Conservation (phyloP, 2,797 vertebrate species). For the Acestrorhynchus altus region DNA sequence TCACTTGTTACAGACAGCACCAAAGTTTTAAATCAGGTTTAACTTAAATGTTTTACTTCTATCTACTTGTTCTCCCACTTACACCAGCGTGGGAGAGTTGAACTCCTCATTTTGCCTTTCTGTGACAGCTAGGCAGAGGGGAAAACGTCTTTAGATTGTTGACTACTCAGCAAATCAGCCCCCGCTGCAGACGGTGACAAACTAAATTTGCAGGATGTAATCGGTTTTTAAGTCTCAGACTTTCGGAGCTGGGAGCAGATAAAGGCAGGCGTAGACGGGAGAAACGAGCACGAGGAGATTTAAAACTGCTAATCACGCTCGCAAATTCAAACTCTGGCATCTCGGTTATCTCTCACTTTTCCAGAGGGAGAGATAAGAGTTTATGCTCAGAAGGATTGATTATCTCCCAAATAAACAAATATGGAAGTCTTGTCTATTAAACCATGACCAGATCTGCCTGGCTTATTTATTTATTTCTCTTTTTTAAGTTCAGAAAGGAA, state of each 20-base stretch:
- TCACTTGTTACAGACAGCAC: neutral
- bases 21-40: slow-evolving; percentile 1
- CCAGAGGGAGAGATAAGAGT: slow-evolving; percentile 71
- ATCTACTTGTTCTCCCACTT: neutral
- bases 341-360: slow-evolving; percentile 71
- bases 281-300: slow-evolving; percentile 54
- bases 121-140: slow-evolving; percentile 20
- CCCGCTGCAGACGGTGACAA: slow-evolving; percentile 38
- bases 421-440: slow-evolving; percentile 72
- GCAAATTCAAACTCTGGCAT: slow-evolving; percentile 71
- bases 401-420: slow-evolving; percentile 80
- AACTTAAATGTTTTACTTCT: slow-evolving; percentile 13
- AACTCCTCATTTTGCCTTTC: neutral
- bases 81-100: neutral
- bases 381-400: slow-evolving; percentile 73
- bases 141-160: slow-evolving; percentile 32
- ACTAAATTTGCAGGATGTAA: slow-evolving; percentile 56
- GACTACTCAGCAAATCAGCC: slow-evolving; percentile 38
- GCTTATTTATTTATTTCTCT: slow-evolving; percentile 38
- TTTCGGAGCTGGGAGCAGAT: slow-evolving; percentile 51
- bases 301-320: slow-evolving; percentile 64
- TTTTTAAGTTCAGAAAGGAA: neutral
- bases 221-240: slow-evolving; percentile 67
- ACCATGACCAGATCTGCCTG: slow-evolving; percentile 62
- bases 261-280: slow-evolving; percentile 45